phyloP scores from a whole-genome alignment of 2,113 vertebrate species.

The Gobio gobio region DNA sequence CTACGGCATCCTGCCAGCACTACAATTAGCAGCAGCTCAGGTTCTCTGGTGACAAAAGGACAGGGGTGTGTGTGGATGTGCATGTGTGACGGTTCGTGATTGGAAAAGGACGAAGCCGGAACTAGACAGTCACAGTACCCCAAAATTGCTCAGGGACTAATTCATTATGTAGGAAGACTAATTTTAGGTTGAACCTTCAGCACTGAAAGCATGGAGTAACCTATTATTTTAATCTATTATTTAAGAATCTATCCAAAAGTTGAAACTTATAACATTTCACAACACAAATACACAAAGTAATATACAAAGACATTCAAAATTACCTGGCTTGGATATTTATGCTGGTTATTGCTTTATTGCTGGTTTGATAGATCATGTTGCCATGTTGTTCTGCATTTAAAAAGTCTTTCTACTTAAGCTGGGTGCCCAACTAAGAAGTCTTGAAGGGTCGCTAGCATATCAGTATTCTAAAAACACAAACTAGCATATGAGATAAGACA shows the following conservation, averaged over 20 bases:
- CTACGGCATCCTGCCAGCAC: conserved; percentile 31
- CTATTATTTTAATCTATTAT: neutral
- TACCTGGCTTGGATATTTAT: neutral
- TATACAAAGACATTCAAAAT: too few species aligned
- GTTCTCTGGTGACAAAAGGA: conserved; percentile 35
- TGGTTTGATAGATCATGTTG: too few species aligned
- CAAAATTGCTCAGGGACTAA: conserved; percentile 35
- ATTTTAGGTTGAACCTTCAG: conserved; percentile 8
- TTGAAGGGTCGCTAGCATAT: neutral
- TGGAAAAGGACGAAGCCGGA: conserved; percentile 37
- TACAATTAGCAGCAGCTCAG: conserved; percentile 43
- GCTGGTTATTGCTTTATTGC: too few species aligned
- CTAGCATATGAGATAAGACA: neutral
- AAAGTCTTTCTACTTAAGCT: too few species aligned
- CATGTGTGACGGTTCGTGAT: conserved; percentile 31
- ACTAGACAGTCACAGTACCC: conserved; percentile 25
- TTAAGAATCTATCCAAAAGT: neutral
- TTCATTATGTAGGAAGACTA: conserved; percentile 37
- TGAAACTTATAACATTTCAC: neutral
- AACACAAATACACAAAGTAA: neutral
- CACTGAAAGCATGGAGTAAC: neutral
- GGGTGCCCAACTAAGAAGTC: too few species aligned
- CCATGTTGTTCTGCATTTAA: too few species aligned
- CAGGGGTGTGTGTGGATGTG: conserved; percentile 36
- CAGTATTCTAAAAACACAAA: neutral